Base-by-base conservation (phyloP, 2,113 vertebrate species). In the Rhineura floridana region DNA sequence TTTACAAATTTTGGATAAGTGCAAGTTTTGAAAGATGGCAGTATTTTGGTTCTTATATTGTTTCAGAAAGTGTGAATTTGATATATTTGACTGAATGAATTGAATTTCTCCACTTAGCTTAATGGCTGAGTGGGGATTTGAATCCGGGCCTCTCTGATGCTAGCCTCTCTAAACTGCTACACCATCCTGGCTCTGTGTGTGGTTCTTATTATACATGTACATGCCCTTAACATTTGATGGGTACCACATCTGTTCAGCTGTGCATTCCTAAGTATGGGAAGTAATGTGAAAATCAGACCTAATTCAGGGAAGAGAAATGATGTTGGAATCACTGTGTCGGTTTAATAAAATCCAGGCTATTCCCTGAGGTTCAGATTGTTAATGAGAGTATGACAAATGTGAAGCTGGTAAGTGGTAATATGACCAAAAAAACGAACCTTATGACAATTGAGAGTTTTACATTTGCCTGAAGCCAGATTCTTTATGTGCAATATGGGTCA, bases 271-370 rank as follows among this genome's bases (percentile, higher is more conserved):
- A 48, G 36, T 19, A 50, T 11, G 1, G 44, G 28, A 52, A 50
- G 8, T 52, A 80, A 69, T 69, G 28, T 69, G 55, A 79, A 76
- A 65, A 50, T 21, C 0, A 46, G n/a, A 28, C 0, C 1, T 15
- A 90, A 19, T 1, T 79, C 75, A 81, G 3, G 2, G 77, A 81
- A 86, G 12, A 92, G 85, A 2, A 92, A 93, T 62, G 42, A 69
- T 55, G 0, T 9, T 42, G 65, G 82, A 91, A 79, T 19, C 23
- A 1, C 6, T 11, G 50, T 86, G n/a, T 28, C 42, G 76, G 59
- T 23, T 0, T 81, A 79, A 83, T 73, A 46, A 77, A 90, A 91
- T 55, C 0, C 4, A 62, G 7, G 13, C 80, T 7, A 73, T 52
- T 46, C 0, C 80, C 78, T 87, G 36, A 65, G 0, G 88, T 46